These are phyloP conservation scores for Calidris pygmaea DNA, from an alignment of 2,113 vertebrate genomes.

Conservation along the genomic window DNA sequence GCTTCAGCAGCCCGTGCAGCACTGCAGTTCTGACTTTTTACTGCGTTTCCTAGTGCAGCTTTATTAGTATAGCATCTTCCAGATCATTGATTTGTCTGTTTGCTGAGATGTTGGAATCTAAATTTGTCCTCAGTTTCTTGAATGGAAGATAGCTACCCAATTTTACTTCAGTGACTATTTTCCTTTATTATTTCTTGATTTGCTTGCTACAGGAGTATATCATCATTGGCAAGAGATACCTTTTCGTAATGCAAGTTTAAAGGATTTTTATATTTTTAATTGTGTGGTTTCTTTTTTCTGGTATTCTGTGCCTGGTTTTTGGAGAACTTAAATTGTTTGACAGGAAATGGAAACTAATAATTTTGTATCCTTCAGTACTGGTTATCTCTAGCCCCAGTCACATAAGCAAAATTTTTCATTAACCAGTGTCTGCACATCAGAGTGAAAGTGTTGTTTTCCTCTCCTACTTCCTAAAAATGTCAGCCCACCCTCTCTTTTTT, in stretches of 20 bases:
- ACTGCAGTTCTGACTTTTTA: conserved; percentile 25
- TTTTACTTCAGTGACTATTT: not conserved
- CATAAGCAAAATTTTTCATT: not conserved
- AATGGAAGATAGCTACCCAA: not conserved
- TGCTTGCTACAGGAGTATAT: not conserved
- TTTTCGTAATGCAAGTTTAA: not conserved
- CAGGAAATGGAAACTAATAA: not conserved
- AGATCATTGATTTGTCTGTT: not conserved
- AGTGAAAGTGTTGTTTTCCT: not conserved
- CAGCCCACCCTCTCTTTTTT: not conserved
- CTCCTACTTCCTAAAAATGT: not conserved
- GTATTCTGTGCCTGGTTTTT: not conserved
- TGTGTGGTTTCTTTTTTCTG: not conserved
- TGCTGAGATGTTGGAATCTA: not conserved
- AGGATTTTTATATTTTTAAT: not conserved
- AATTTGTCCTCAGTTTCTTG: not conserved
- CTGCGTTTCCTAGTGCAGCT: not conserved
- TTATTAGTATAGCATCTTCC: not conserved
- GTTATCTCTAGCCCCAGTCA: not conserved
- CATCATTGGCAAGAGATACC: not conserved
- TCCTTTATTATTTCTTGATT: not conserved
- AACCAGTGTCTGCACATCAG: not conserved
- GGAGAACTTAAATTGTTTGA: not conserved
- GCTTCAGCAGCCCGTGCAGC: conserved; percentile 10
- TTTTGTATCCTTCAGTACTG: not conserved